Evolutionary conservation across 2,797 vertebrate genomes (phyloP), one percentile per base, ranked within the genome.

Genomic region (Galago senegalensis): DNA sequence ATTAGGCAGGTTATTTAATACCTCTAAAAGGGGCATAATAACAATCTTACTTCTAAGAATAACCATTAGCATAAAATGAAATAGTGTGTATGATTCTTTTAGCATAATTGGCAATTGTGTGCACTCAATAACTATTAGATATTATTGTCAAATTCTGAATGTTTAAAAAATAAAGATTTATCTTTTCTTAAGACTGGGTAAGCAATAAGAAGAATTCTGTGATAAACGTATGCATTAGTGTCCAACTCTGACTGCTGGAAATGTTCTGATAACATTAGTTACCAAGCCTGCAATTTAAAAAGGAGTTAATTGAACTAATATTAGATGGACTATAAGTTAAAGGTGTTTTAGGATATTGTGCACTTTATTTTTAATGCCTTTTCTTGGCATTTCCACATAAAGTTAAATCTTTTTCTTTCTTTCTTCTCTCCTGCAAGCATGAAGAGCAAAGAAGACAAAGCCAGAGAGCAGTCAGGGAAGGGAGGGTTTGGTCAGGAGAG

Each of bases 201-300:
- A 95, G 87, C 21, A 79, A 46, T 81, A 65, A 72, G 14, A 96
- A 17, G 14, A 95, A 18, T 25, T 2, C 4, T 73, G 2, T 89
- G 58, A 75, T 40, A 91, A 69, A 83, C 37, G 27, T 40, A 56
- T 88, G 13, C 16, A 81, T 60, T 70, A 77, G 69, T 84, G 5
- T 53, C 61, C 61, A 92, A 34, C 1, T 82, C 69, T 79, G 37
- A 94, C 40, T 75, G 20, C 61, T 86, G 37, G 18, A 23, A 91
- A 31, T 70, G 69, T 88, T 84, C 93, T 79, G 25, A 65, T 80
- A 92, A 82, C 82, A 46, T 93, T 86, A 18, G 29, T 65, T 77
- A 92, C 23, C 63, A 92, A 89, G n/a, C 37, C 29, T 85, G 2
- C 63, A n/a, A 72, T 56, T 94, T 95, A 65, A 83, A 91, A 76